phyloP scores from a whole-genome alignment of 2,888 invertebrate genomes.

The Baronia brevicornis region DNA sequence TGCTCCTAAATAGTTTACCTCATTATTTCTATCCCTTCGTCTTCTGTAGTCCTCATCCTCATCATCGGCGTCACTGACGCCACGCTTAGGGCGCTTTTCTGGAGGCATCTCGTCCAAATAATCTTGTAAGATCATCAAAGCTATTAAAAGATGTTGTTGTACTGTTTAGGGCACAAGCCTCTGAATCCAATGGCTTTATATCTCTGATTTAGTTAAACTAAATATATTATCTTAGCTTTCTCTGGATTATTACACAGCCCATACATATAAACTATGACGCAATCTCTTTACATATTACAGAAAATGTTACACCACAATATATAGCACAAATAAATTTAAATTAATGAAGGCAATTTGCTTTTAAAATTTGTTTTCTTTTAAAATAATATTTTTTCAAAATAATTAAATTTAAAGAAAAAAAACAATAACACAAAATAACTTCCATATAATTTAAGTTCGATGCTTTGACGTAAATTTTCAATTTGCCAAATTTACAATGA shows the following conservation, averaged over 20 bases:
- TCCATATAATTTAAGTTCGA: no score
- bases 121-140: slow-evolving; percentile 61
- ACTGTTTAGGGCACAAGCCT: no score
- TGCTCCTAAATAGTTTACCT: slow-evolving; percentile 72
- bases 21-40: slow-evolving; percentile 85
- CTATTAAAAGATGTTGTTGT: slow-evolving; percentile 18
- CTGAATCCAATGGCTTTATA: no score
- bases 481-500: no score
- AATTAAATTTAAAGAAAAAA: no score
- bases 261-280: slow-evolving; percentile 11
- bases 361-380: no score
- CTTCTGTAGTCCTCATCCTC: slow-evolving; percentile 84
- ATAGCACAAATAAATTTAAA: not conserved
- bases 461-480: no score
- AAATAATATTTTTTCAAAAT: no score
- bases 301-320: not conserved
- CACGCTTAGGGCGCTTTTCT: slow-evolving; percentile 50
- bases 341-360: no score
- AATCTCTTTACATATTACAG: slow-evolving; percentile 6
- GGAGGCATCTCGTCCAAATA: slow-evolving; percentile 54
- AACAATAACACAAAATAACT: no score
- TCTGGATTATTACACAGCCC: not conserved
- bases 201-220: not conserved
- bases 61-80: slow-evolving; percentile 78
- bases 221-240: no score